Evolutionary conservation across 2,113 vertebrate species (phyloP).

Genomic region (Pithys albifrons): DNA sequence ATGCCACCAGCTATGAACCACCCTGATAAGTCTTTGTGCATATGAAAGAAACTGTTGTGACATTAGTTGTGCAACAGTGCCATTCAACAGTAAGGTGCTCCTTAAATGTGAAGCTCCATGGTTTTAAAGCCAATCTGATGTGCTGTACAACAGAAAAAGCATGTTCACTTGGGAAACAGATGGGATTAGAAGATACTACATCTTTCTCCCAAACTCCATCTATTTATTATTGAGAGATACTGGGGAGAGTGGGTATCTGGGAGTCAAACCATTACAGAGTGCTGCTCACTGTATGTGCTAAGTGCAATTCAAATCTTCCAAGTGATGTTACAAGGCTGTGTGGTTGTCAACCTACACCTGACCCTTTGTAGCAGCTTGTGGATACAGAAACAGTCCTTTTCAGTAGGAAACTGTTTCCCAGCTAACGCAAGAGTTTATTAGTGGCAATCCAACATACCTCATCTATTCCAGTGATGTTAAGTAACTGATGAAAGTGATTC

Average conservation of each 20-base stretch:
- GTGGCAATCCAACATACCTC: neutral
- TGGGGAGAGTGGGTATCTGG: neutral
- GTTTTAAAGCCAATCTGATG: neutral
- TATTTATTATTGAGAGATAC: neutral
- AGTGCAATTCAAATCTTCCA: neutral
- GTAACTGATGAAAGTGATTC: neutral
- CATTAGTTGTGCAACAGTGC: neutral
- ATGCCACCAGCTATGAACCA: neutral
- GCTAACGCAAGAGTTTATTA: neutral
- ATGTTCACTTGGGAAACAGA: neutral
- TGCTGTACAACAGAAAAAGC: neutral
- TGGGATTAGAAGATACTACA: neutral
- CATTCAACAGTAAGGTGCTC: neutral
- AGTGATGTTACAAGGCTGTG: neutral
- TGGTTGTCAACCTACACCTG: neutral
- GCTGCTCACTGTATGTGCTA: neutral
- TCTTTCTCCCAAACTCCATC: neutral
- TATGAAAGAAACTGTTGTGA: neutral
- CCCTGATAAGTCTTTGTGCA: neutral
- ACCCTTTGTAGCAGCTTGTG: neutral
- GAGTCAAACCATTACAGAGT: no score
- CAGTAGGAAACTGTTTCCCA: neutral
- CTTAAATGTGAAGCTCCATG: neutral
- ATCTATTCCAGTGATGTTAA: neutral
- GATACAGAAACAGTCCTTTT: neutral